A percentile compares a stretch with the other conserved stretches of the same genome.
Evolutionary conservation across 2,113 vertebrate genomes (phyloP).

Genomic region (Sapajus apella): DNA sequence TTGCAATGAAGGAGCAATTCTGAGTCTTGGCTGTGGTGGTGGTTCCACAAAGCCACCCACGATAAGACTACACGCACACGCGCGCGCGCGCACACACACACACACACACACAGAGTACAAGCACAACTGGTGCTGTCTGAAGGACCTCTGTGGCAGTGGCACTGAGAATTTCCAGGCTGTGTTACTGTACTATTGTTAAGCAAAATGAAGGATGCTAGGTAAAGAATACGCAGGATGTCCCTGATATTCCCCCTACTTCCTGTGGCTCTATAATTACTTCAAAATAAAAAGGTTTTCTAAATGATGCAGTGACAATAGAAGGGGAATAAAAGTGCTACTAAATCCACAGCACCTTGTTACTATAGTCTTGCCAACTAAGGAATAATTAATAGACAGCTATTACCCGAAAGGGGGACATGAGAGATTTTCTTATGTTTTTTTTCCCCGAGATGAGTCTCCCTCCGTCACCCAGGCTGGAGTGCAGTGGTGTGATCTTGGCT

Average conservation of each 20-base stretch:
- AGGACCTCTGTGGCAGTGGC: background rate
- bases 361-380: background rate
- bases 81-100: too few species aligned
- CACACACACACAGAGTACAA: background rate
- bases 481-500: too few species aligned
- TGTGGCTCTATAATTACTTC: background rate
- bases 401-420: background rate
- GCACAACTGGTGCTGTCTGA: background rate
- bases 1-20: background rate
- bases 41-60: background rate
- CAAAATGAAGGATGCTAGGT: background rate
- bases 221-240: background rate
- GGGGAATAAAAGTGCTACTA: background rate
- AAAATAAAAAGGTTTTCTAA: background rate
- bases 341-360: background rate
- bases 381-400: background rate
- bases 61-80: background rate
- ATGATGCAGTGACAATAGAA: background rate
- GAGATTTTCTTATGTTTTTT: background rate
- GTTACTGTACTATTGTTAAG: background rate
- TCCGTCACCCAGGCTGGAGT: too few species aligned
- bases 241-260: background rate
- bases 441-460: too few species aligned
- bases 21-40: background rate
- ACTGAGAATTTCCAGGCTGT: background rate